Percentiles rank a stretch among this genome's conserved stretches.
Evolutionary conservation across 2,888 invertebrate species (phyloP).

Genomic region (Perithous albicinctus): DNA sequence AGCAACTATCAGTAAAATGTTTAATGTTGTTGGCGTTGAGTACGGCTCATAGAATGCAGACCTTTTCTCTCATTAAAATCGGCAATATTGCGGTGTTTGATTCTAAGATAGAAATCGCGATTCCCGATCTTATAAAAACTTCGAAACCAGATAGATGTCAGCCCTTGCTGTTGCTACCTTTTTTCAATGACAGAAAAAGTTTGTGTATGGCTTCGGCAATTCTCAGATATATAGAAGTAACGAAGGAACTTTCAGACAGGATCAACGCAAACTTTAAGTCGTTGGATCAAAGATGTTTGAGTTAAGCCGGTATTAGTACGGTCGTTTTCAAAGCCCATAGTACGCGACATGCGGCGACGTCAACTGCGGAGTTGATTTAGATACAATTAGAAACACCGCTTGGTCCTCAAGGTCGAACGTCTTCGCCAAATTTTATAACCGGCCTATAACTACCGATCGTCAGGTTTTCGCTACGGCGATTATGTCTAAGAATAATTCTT

Average conservation of each 20-base stretch:
- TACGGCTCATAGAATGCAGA: constrained; percentile 27
- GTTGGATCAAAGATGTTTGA: no score
- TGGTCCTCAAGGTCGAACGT: constrained; percentile 16
- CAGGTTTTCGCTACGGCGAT: constrained; percentile 1
- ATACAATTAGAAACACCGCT: constrained; percentile 34
- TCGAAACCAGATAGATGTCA: constrained; percentile 24
- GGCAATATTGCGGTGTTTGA: constrained; percentile 1
- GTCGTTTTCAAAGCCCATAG: constrained; percentile 29
- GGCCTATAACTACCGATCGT: constrained; percentile 17
- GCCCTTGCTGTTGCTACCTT: constrained; percentile 40
- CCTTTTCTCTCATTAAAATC: neutral
- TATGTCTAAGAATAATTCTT: neutral
- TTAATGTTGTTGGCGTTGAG: constrained; percentile 7
- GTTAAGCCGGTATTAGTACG: constrained; percentile 1
- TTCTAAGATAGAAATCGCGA: constrained; percentile 19
- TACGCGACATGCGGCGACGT: constrained; percentile 42
- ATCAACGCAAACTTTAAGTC: constrained; percentile 40
- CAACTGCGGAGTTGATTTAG: constrained; percentile 38
- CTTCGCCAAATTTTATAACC: constrained; percentile 40
- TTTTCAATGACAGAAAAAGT: constrained; percentile 32
- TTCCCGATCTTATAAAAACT: constrained; percentile 52
- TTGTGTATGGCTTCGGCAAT: constrained; percentile 35
- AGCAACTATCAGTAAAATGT: constrained; percentile 8
- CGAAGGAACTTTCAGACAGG: constrained; percentile 31
- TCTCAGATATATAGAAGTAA: constrained; percentile 30